These are phyloP conservation scores for Graphium colonna DNA, from an alignment of 2,888 invertebrate genomes.

Conservation along the genomic window DNA sequence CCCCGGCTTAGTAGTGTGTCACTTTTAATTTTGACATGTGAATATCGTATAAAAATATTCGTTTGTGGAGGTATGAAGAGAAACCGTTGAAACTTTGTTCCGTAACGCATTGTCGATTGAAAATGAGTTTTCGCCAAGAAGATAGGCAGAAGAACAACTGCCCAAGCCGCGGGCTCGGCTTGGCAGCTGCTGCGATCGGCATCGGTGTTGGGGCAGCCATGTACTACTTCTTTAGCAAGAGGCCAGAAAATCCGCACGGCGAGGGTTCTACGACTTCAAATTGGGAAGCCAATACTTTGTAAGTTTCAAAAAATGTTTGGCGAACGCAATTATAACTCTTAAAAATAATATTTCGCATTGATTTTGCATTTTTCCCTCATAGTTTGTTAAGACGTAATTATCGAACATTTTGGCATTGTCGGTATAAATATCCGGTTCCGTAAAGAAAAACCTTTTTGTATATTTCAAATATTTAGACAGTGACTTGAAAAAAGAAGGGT, in stretches of 20 bases:
- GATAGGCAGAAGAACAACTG: slow-evolving; percentile 53
- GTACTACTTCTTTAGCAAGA: slow-evolving; percentile 66
- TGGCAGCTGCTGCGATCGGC: slow-evolving; percentile 66
- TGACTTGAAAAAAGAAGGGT: not conserved
- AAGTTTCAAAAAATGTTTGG: slow-evolving; percentile 18
- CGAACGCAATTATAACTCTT: not conserved
- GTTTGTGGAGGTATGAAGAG: slow-evolving; percentile 21
- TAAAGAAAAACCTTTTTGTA: not conserved
- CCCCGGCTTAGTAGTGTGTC: not conserved
- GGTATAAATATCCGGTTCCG: too few relatives aligned
- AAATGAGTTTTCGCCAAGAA: slow-evolving; percentile 64
- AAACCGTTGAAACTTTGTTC: slow-evolving; percentile 1
- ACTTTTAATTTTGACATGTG: slow-evolving; percentile 1
- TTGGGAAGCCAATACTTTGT: slow-evolving; percentile 43
- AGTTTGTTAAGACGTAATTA: not conserved
- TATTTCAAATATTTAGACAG: slow-evolving; percentile 7
- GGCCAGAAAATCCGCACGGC: slow-evolving; percentile 48
- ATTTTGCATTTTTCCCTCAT: not conserved
- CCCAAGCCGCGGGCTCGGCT: slow-evolving; percentile 58
- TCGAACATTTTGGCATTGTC: not conserved
- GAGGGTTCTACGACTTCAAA: slow-evolving; percentile 52
- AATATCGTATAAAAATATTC: slow-evolving; percentile 8
- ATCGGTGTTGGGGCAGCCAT: slow-evolving; percentile 69
- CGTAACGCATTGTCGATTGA: not conserved
- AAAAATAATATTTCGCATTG: not conserved